Conservation (phyloP, 2,113 vertebrate genomes). For the Callipepla squamata region DNA sequence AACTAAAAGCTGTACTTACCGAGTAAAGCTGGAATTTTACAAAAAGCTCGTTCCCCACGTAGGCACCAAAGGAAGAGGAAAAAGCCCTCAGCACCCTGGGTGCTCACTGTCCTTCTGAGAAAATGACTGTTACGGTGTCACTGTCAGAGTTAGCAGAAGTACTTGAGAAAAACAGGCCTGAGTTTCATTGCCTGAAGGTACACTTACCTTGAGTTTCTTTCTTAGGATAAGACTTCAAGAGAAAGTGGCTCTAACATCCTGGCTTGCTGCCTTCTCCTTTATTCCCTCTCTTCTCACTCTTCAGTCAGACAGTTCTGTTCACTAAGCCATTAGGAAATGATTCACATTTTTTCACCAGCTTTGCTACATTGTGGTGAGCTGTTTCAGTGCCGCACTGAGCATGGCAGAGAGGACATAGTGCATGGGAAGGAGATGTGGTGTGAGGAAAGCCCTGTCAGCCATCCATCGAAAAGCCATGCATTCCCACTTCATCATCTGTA, state of each 20-base stretch:
- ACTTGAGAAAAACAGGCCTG: slow-evolving; percentile 63
- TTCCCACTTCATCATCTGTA: background rate
- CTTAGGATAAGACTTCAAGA: slow-evolving; percentile 71
- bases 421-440: background rate
- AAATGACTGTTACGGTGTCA: slow-evolving; percentile 51
- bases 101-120: slow-evolving; percentile 65
- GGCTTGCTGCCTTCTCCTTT: slow-evolving; percentile 34
- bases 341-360: background rate
- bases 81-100: slow-evolving; percentile 62
- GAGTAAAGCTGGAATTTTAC: slow-evolving; percentile 52
- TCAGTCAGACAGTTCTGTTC: slow-evolving; percentile 39
- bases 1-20: slow-evolving; percentile 48
- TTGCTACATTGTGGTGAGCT: background rate
- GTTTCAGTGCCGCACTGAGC: background rate
- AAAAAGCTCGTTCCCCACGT: slow-evolving; percentile 55
- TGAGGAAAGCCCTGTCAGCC: background rate
- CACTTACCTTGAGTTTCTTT: slow-evolving; percentile 61
- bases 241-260: slow-evolving; percentile 57
- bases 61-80: slow-evolving; percentile 35
- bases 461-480: background rate
- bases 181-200: slow-evolving; percentile 65
- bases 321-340: background rate
- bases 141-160: slow-evolving; percentile 52
- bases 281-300: slow-evolving; percentile 36
- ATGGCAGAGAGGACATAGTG: background rate